phyloP scores from a whole-genome alignment of 92 coral and sea anemone species.

The Zoanthus sansibaricus region DNA sequence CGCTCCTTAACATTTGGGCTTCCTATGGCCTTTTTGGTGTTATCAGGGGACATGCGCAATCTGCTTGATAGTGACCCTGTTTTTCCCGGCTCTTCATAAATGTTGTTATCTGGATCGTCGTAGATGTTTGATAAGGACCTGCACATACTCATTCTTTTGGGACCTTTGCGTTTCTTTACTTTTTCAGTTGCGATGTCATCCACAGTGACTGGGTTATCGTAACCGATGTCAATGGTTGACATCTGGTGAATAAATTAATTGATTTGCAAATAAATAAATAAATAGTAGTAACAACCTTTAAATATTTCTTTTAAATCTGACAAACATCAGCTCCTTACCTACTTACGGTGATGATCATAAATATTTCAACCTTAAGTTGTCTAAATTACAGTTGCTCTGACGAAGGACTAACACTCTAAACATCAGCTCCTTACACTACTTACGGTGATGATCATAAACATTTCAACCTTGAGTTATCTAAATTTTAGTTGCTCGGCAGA shows the following conservation, averaged over 20 bases:
- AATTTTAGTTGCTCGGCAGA: too few species aligned
- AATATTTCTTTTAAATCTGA: too few species aligned
- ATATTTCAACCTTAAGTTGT: too few species aligned
- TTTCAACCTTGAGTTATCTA: too few species aligned
- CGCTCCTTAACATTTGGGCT: neutral
- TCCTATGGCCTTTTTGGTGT: neutral
- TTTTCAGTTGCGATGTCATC: slow-evolving; percentile 15
- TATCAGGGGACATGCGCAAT: neutral
- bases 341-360: too few species aligned
- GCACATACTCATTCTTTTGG: slow-evolving; percentile 28
- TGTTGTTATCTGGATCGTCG: slow-evolving; percentile 31
- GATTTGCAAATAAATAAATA: neutral
- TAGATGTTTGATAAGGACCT: neutral
- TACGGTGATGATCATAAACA: too few species aligned
- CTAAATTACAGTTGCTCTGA: too few species aligned
- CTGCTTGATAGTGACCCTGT: neutral
- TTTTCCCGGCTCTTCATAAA: slow-evolving; percentile 16
- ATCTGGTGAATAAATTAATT: neutral
- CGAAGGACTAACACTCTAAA: too few species aligned
- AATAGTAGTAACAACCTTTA: too few species aligned
- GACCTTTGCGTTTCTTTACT: neutral
- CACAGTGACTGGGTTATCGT: slow-evolving; percentile 28
- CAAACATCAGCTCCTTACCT: too few species aligned
- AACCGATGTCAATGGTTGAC: slow-evolving; percentile 32
- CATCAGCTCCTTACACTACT: too few species aligned